Conservation (phyloP, 2,888 invertebrate species). For the Cryptocephalus moraei region DNA sequence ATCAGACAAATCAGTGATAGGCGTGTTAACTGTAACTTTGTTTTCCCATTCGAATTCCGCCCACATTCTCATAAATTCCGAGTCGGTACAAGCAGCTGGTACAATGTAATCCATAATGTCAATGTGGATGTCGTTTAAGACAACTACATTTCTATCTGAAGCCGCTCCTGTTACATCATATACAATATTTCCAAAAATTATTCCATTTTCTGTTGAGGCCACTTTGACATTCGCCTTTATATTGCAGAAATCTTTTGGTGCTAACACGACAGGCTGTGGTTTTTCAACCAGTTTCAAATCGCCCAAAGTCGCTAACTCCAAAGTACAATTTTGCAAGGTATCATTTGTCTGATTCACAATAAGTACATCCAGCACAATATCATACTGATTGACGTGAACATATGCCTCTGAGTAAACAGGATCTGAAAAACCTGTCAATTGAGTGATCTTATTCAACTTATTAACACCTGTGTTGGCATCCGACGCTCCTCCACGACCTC, state of each 20-base stretch:
- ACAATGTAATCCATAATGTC: slow-evolving; percentile 99
- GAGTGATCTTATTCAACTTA: slow-evolving; percentile 69
- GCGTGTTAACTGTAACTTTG: slow-evolving; percentile 87
- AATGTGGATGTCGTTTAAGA: slow-evolving; percentile 97
- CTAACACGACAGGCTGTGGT: slow-evolving; percentile 89
- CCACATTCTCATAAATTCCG: slow-evolving; percentile 99
- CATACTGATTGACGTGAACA: slow-evolving; percentile 97
- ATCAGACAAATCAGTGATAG: slow-evolving; percentile 82
- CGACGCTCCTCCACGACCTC: slow-evolving; percentile 27
- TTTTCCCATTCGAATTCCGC: slow-evolving; percentile 99
- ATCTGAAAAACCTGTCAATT: slow-evolving; percentile 95
- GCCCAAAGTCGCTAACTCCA: slow-evolving; percentile 95
- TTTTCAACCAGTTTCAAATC: slow-evolving; percentile 97
- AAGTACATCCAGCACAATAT: slow-evolving; percentile 95
- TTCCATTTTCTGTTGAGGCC: background rate
- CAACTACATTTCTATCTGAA: slow-evolving; percentile 92
- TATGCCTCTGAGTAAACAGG: slow-evolving; percentile 99
- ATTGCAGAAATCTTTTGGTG: slow-evolving; percentile 94
- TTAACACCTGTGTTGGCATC: slow-evolving; percentile 47
- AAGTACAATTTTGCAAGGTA: slow-evolving; percentile 93
- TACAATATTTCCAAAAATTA: slow-evolving; percentile 69
- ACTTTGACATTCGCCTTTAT: slow-evolving; percentile 98
- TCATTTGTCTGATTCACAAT: slow-evolving; percentile 98
- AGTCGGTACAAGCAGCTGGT: slow-evolving; percentile 87
- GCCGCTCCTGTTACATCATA: slow-evolving; percentile 92